Evolutionary conservation across 2,888 invertebrate species (phyloP), one percentile per base, ranked within the genome.

Genomic region (Hemithea aestivaria): DNA sequence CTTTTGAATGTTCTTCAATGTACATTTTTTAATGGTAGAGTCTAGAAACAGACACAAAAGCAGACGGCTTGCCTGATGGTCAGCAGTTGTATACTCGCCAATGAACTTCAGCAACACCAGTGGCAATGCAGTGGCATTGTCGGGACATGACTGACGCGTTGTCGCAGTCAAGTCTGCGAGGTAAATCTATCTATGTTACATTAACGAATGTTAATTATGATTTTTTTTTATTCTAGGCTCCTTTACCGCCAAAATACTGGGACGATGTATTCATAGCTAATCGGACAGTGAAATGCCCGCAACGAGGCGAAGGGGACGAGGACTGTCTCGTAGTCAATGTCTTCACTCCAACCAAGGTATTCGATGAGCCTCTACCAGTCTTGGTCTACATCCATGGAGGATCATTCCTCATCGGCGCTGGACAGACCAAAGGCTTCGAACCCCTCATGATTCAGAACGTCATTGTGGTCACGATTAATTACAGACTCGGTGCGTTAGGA

Each of bases 381-480:
- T 51, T 72, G 33, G 52, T 72, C 1, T 71, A 60, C 43, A 50
- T 70, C 16, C 67, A 68, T 22, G 72, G 68, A 21, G 72, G 67
- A 0, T 56, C 48, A 0, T 70, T 61, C 27, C 33, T 53, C n/a
- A 46, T 56, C 2, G 70, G 69, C 5, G 52, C 57, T 2, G 71
- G 65, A 32, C 50, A 28, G 8, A 62, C 38, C 35, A 51, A 54
- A 29, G 66, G 66, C 16, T 53, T 59, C 1, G 61, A 60, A 26
- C 59, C 56, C 7, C 44, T 66, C 16, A 52, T 68, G 7, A 56
- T 59, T 25, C 53, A 66, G 25, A 57, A 53, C 12, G 52, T 68
- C 1, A 51, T 72, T n/a, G 36, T 68, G 0, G 66, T 72, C 0
- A 66, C 70, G 2, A 26, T 68, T 4, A 72, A 72, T 41, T 69